A percentile compares a stretch with the other conserved stretches of the same genome.
phyloP scores from a whole-genome alignment of 2,888 invertebrate genomes.

The Polydrusus cervinus region DNA sequence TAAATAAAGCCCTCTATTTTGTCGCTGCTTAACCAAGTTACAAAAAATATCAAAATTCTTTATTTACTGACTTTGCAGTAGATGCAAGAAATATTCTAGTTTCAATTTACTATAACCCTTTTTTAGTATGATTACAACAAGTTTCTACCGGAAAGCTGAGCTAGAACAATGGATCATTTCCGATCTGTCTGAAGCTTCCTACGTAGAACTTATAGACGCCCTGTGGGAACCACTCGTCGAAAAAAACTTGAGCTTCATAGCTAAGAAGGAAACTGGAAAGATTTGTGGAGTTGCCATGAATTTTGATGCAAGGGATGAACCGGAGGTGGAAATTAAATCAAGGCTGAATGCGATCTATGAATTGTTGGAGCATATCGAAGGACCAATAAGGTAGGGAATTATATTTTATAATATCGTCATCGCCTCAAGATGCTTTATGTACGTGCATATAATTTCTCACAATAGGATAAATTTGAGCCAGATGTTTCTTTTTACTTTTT shows the following conservation, averaged over 20 bases:
- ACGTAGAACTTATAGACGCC: slow-evolving; percentile 78
- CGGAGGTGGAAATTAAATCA: slow-evolving; percentile 80
- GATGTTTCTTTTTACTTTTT: no score
- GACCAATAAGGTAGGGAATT: slow-evolving; percentile 77
- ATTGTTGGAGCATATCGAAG: slow-evolving; percentile 85
- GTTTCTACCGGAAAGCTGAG: slow-evolving; percentile 91
- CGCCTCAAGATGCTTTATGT: no score
- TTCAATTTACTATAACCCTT: not conserved
- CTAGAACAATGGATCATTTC: slow-evolving; percentile 86
- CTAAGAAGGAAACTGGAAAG: slow-evolving; percentile 73
- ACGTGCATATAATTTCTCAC: no score
- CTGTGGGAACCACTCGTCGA: slow-evolving; percentile 82
- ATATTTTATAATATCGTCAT: not conserved
- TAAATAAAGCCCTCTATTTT: no score
- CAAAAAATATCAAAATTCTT: no score
- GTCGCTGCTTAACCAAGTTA: no score
- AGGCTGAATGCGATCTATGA: slow-evolving; percentile 83
- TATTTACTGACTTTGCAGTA: no score
- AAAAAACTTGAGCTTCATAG: slow-evolving; percentile 83
- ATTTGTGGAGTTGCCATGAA: slow-evolving; percentile 84
- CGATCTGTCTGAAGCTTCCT: slow-evolving; percentile 80
- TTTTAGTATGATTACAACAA: slow-evolving; percentile 85
- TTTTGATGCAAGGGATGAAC: slow-evolving; percentile 88
- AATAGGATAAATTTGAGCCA: no score
- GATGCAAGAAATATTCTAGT: not conserved